Evolutionary conservation across 2,113 vertebrate genomes (phyloP), one percentile per base, ranked within the genome.

Genomic region (Brachyhypopomus gauderio): DNA sequence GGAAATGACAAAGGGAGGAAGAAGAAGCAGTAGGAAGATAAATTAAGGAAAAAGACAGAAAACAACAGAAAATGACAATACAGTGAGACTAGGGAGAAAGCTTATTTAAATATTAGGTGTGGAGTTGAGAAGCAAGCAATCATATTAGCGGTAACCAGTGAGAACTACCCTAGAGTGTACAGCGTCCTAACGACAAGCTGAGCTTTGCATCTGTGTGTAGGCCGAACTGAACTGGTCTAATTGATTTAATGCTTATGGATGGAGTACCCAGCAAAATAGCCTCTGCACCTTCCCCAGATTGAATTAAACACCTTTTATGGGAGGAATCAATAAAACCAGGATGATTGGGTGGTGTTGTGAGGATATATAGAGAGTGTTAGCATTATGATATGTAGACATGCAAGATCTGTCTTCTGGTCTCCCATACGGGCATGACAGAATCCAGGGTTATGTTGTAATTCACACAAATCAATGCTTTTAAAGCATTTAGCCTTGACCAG

Each of bases 231-330:
- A 88, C 88, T 87, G 90, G 90, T 94, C 94, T 95, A 96, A 96
- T 96, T 97, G 96, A 97, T 96, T 96, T 96, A 96, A 96, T 93
- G 88, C 62, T 89, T 95, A 97, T 97, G 92, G 96, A 97, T 96
- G 96, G 93, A 92, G 94, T 30, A 94, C 93, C 95, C 95, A 89
- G 90, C 94, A 96, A 96, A 96, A 96, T 94, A 95, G 95, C 95
- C 96, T 94, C 95, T 96, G 95, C 95, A 95, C 96, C 96, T 96
- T 95, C 93, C 92, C 94, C 93, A 94, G 95, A 97, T 97, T 96
- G 95, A 97, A 97, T 97, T 97, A 97, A 97, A 97, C 95, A 97
- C 96, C 93, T 94, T 97, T 97, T 97, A 97, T 96, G 95, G 95
- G 93, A 88, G 88, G 90, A 95, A 97, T 97, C 94, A 91, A 97